These are phyloP conservation scores for Ommatoiulus sabulosus DNA, from an alignment of 2,888 invertebrate genomes.

Conservation along the genomic window DNA sequence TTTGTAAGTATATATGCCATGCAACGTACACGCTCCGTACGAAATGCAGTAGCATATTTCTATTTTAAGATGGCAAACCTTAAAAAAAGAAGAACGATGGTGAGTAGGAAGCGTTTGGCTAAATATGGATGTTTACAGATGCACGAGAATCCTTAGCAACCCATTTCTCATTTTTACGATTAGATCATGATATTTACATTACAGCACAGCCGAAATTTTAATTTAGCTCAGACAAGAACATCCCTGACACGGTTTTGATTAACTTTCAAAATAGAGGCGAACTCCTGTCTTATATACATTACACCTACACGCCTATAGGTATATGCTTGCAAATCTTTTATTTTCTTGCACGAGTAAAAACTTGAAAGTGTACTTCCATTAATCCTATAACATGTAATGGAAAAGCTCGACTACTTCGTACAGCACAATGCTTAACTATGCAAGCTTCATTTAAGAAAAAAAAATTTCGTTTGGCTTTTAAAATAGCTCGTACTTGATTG, in stretches of 20 bases:
- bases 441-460: neutral
- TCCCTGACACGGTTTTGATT: conserved; percentile 19
- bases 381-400: no score
- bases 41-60: neutral
- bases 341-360: no score
- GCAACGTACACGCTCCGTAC: no score
- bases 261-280: neutral
- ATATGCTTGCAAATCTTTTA: neutral
- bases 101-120: conserved; percentile 1
- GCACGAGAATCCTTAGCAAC: neutral
- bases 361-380: no score
- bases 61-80: neutral
- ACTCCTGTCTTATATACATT: neutral
- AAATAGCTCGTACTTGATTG: conserved; percentile 19
- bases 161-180: neutral
- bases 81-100: neutral
- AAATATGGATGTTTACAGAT: conserved; percentile 19
- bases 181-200: neutral
- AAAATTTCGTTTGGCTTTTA: neutral
- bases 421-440: neutral
- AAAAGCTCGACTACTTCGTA: neutral
- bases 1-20: no score
- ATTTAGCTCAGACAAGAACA: neutral
- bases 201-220: neutral
- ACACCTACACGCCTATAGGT: neutral